Base-by-base conservation (phyloP, 2,797 vertebrate species). In the Gymnopithys bicolor region DNA sequence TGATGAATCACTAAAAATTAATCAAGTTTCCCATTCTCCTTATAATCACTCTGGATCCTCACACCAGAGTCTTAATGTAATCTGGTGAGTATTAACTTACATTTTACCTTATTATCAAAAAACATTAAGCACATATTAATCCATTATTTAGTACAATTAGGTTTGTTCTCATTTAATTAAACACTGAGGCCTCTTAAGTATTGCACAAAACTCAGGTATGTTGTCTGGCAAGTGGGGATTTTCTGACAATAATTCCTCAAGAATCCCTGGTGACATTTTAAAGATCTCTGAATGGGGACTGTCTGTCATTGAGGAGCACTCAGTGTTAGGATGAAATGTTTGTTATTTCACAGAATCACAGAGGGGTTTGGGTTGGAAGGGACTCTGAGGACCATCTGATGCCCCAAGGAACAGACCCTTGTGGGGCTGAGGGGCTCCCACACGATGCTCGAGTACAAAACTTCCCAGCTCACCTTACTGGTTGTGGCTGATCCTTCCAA, bases 101-200 rank as follows among this genome's bases (percentile, higher is more conserved):
- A 60, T 76, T 62, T 76, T 69, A 64, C 46, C 43, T 66, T 58
- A 66, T 60, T 74, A 84, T 73, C 60, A 71, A 89, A 84, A 84
- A 78, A 49, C 1, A 13, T 33, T 60, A 79, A 76, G 35, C 27
- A 79, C 28, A 35, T 43, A 55, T 33, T 76, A 71, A 69, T 79
- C 46, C 49, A 37, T 15, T 5, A 62, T 68, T 69, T 89, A 71
- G 53, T 76, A 67, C 56, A 83, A n/a, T 55, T 74, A 80, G 27
- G 27, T 75, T 94, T 87, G 41, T 77, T 64, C 18, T 60, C n/a
- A 64, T 60, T 48, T 76, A 95, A 82, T 91, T 85, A 89, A 89
- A 85, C 30, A 74, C 22, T 0, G 1, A 84, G 45, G 70, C 67
- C 84, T 93, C 78, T 12, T 24, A 93, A 66, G 12, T 82, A 39